phyloP scores from a whole-genome alignment of 2,113 vertebrate genomes.

The Eretmochelys imbricata region DNA sequence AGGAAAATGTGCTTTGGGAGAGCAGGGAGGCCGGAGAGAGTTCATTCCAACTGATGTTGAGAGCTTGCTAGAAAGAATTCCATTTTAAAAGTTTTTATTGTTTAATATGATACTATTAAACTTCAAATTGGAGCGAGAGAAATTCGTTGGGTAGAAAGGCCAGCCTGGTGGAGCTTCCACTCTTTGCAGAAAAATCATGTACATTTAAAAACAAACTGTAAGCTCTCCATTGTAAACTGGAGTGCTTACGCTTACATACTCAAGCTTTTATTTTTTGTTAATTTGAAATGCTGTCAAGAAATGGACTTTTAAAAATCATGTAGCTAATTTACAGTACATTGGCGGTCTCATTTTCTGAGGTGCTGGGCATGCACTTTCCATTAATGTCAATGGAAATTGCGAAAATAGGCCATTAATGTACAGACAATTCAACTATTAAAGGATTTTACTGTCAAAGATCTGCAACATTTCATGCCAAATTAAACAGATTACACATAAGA shows the following conservation, averaged over 20 bases:
- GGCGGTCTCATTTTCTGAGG: background rate
- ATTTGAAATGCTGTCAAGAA: background rate
- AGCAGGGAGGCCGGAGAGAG: background rate
- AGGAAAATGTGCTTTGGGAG: background rate
- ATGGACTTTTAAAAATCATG: background rate
- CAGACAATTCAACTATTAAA: background rate
- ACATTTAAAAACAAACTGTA: background rate
- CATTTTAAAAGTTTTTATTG: slow-evolving; percentile 8
- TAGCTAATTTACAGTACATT: background rate
- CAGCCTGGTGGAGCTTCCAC: background rate
- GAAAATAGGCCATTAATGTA: background rate
- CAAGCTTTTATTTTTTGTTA: background rate
- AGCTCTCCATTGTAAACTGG: background rate
- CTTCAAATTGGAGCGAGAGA: background rate
- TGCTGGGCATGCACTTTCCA: background rate
- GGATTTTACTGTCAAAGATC: background rate
- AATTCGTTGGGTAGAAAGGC: background rate
- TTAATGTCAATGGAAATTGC: background rate
- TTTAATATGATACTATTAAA: background rate
- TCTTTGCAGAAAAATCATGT: background rate
- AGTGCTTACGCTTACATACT: background rate
- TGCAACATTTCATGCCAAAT: background rate
- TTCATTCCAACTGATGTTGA: background rate
- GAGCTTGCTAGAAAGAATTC: background rate
- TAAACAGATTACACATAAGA: background rate